Percentiles rank a stretch among this genome's conserved stretches.
Evolutionary conservation across 2,888 invertebrate genomes (phyloP).

Genomic region (Dynastes hyllus): DNA sequence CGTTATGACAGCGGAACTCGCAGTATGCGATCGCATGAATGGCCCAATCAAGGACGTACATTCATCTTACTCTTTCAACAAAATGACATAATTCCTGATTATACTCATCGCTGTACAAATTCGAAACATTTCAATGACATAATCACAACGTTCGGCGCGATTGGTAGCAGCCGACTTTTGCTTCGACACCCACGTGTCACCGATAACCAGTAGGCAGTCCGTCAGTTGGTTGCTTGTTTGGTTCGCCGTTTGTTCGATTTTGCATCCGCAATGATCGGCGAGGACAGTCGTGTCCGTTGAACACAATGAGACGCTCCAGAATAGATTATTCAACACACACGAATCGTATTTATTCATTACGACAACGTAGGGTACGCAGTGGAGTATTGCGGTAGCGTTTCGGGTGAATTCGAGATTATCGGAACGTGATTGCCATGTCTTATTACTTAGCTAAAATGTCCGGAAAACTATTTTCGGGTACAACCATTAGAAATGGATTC

Average conservation of each 20-base stretch:
- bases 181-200: conserved; percentile 9
- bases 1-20: conserved; percentile 16
- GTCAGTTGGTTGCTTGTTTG: background rate
- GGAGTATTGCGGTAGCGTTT: background rate
- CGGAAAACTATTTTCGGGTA: conserved; percentile 2
- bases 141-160: conserved; percentile 7
- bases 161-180: conserved; percentile 32
- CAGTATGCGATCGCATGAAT: conserved; percentile 8
- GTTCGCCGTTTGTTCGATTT: conserved; percentile 3
- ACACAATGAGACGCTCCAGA: background rate
- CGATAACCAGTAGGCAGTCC: conserved; percentile 33
- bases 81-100: conserved; percentile 31
- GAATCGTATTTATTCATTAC: background rate
- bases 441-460: conserved; percentile 12
- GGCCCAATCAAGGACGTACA: conserved; percentile 24
- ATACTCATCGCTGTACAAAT: conserved; percentile 26
- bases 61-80: conserved; percentile 19
- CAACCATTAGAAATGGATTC: conserved; percentile 28
- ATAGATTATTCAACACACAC: background rate
- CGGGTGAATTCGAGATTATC: background rate
- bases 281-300: conserved; percentile 11
- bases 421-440: background rate
- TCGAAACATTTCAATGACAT: conserved; percentile 32
- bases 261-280: background rate
- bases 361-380: background rate